These are phyloP conservation scores for Hemistola chrysoprasaria DNA, from an alignment of 2,888 invertebrate genomes.

Conservation along the genomic window DNA sequence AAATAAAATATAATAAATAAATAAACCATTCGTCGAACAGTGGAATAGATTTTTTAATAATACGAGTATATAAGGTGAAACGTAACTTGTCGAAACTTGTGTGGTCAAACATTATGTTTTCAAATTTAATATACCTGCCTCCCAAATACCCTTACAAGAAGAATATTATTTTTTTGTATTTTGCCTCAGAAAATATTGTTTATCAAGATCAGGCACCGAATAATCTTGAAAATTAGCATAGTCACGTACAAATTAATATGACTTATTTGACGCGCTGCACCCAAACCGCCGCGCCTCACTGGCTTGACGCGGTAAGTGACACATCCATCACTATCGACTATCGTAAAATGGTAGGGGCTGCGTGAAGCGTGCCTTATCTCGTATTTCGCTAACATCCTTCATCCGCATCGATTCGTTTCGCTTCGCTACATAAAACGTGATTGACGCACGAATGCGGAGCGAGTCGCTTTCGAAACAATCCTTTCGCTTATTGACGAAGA, in stretches of 20 bases:
- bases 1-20: too few species aligned
- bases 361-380: conserved; percentile 64
- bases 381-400: conserved; percentile 55
- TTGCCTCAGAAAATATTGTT: too few species aligned
- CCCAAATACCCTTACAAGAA: too few species aligned
- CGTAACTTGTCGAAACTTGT: too few species aligned
- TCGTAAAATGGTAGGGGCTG: conserved; percentile 39
- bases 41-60: too few species aligned
- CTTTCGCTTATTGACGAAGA: conserved; percentile 6
- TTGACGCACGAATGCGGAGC: conserved; percentile 24
- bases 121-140: too few species aligned
- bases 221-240: not conserved
- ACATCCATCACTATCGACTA: conserved; percentile 38
- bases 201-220: too few species aligned
- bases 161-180: too few species aligned
- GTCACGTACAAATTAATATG: conserved; percentile 16
- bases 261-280: conserved; percentile 17
- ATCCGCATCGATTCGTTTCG: conserved; percentile 58
- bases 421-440: conserved; percentile 51
- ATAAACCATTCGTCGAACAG: too few species aligned
- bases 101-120: too few species aligned
- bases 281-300: conserved; percentile 2
- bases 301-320: conserved; percentile 12
- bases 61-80: too few species aligned
- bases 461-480: conserved; percentile 18